Base-by-base conservation (phyloP, 2,797 vertebrate species). In the Varecia variegata region DNA sequence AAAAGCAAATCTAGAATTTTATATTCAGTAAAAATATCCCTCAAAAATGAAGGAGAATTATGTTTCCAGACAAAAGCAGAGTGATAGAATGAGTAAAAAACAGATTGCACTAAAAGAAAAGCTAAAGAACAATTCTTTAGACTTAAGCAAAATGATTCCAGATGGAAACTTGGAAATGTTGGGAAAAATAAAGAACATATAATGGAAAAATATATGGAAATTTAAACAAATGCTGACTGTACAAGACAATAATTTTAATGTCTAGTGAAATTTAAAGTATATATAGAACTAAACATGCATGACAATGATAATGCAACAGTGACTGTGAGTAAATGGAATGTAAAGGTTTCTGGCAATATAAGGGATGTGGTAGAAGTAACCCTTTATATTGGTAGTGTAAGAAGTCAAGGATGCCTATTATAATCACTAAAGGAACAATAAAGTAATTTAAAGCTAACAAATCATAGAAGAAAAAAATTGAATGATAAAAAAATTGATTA, bases 151-250 rank as follows among this genome's bases (percentile, higher is more conserved):
- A 90, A 52, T 58, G 52, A 81, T 82, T 95, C 74, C 80, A 90
- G 84, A 82, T 32, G 58, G 68, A 77, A 96, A 71, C 32, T 20
- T 79, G 43, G 54, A 94, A 90, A 73, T 30, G 40, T 30, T 73
- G 45, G 52, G 86, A 35, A 47, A 96, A 94, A 89, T 81, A 68
- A 96, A 56, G 67, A 76, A 45, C n/a, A 71, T 43, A 7, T 40
- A 90, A 56, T 52, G 56, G 60, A 65, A 68, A 92, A 86, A 84
- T 73, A 84, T 21, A 90, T 84, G 87, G 90, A 88, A 74, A 95
- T 88, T 82, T 88, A 68, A 95, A 74, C 20, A 96, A 89, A 86
- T 67, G 68, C 76, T 84, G 77, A 94, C 65, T 56, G 12, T 71
- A 83, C 21, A 35, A 90, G 92, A 68, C n/a, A 90, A 58, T 47